Evolutionary conservation across 1,140 invertebrate genomes (phyloP), one percentile per base, ranked within the genome.

Genomic region (Uloborus diversus): DNA sequence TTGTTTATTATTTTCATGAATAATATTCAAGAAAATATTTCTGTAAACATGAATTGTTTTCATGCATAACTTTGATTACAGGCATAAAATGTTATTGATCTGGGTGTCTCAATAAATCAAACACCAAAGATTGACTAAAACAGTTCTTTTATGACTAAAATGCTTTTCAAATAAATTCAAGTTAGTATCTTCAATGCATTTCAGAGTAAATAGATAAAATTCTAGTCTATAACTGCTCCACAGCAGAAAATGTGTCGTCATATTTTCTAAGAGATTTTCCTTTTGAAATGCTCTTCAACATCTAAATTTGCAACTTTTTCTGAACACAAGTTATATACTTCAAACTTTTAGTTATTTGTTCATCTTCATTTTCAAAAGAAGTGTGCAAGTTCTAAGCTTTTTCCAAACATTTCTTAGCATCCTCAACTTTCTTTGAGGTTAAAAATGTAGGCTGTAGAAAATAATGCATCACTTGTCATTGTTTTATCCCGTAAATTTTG

Each of bases 191-290:
- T 92, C 88, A 0, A 94, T 92, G 85, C 89, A 90, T 75, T 88
- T 56, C 11, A 87, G 65, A 20, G 80, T 94, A 84, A 93, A 90
- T 30, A 90, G 86, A 85, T 97, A 97, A 86, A 92, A 94, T 3
- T 91, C 94, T 84, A 91, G 90, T 0, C 89, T 85, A 84, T 90
- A n/a, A 96, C 84, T 90, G 91, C 49, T 89, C 87, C 1, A 93
- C 85, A 71, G 90, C 89, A 49, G 91, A 91, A 1, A 92, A 91
- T 4, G 90, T 91, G 87, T 97, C 96, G 94, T 95, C 20, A 96
- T 85, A 84, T 90, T 92, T 86, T 97, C 96, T 86, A 93, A 94
- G 0, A 94, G 82, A 57, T 88, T 82, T 92, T 90, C 79, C 90
- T 89, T 14, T 88, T 85, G 23, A 81, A 81, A 83, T 89, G 87